phyloP scores from a whole-genome alignment of 2,797 vertebrate species.

The Momotus momota region DNA sequence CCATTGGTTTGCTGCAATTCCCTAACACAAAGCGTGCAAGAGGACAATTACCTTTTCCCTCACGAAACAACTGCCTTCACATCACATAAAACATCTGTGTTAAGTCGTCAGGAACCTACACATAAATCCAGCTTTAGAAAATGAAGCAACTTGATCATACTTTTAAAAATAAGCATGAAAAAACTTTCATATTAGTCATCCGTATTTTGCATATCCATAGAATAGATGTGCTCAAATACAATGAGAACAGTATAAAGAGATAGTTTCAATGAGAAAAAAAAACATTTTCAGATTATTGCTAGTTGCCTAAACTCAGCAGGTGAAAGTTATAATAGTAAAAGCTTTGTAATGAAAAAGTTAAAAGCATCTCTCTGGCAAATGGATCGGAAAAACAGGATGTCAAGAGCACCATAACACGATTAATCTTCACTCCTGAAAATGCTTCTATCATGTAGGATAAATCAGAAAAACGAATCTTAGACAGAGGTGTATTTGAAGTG shows the following conservation, averaged over 20 bases:
- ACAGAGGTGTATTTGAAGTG: conserved; percentile 50
- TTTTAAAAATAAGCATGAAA: conserved; percentile 35
- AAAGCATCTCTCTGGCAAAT: conserved; percentile 75
- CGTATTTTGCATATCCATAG: background rate
- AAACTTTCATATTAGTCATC: conserved; percentile 54
- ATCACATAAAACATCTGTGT: conserved; percentile 54
- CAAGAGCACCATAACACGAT: conserved; percentile 68
- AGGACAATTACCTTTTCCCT: conserved; percentile 34
- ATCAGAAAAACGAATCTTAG: conserved; percentile 66
- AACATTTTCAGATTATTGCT: conserved; percentile 65
- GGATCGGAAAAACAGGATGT: conserved; percentile 74
- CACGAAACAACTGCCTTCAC: conserved; percentile 33
- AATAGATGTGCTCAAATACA: conserved; percentile 33
- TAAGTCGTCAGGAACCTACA: conserved; percentile 39
- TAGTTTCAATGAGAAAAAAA: conserved; percentile 3
- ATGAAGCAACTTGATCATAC: conserved; percentile 19
- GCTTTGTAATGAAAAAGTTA: conserved; percentile 74
- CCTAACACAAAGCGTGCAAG: conserved; percentile 7
- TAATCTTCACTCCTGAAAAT: conserved; percentile 71
- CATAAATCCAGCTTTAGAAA: conserved; percentile 54
- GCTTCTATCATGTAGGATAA: conserved; percentile 67
- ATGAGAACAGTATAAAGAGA: conserved; percentile 3
- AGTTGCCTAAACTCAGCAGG: conserved; percentile 75
- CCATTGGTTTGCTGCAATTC: conserved; percentile 17
- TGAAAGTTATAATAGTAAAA: conserved; percentile 73